Base-by-base conservation (phyloP, 2,888 invertebrate species). In the Arctia plantaginis region DNA sequence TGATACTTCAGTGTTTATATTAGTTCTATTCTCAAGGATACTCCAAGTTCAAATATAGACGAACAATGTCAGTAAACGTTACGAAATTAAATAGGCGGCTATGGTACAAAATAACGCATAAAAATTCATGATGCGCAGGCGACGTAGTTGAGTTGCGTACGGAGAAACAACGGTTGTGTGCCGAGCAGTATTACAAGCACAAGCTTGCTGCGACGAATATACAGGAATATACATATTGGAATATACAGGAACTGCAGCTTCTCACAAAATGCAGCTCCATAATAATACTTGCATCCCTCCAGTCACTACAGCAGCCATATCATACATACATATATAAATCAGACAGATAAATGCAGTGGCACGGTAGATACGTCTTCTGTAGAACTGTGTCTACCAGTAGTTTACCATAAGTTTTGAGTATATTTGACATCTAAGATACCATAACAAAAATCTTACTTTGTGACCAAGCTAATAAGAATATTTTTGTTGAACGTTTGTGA, bases 131-230 rank as follows among this genome's bases (percentile, higher is more conserved):
- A 81, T 79, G 88, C 89, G 87, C 82, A 83, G 80, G 79, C 85
- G 77, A 73, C 80, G 83, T 83, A 77, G 82, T 76, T 76, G 82
- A 75, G 80, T 77, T 89, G 85, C 83, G 87, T 87, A 90, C 90
- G 85, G 78, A 87, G 90, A 91, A 91, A 82, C 87, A 92, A 92
- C 92, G 92, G 91, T 90, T 88, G 82, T 83, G 79, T 72, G 78
- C 76, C 79, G 78, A 82, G 81, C 75, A 76, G 80, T 77, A 74
- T 65, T 69, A 39, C 13, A 39, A 55, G 85, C 84, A 81, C 89
- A 77, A 87, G 15, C 80, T 85, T 66, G 64, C 71, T 87, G 74
- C 71, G 87, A 74, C 87, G 88, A 90, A 74, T 59, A 35, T 4
- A 35, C 35, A 35, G 12, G 41, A 8, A 12, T 41, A 12, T 41